Percentiles rank a stretch among this genome's conserved stretches.
Evolutionary conservation across 2,113 vertebrate genomes (phyloP).

Genomic region (Callithrix jacchus): DNA sequence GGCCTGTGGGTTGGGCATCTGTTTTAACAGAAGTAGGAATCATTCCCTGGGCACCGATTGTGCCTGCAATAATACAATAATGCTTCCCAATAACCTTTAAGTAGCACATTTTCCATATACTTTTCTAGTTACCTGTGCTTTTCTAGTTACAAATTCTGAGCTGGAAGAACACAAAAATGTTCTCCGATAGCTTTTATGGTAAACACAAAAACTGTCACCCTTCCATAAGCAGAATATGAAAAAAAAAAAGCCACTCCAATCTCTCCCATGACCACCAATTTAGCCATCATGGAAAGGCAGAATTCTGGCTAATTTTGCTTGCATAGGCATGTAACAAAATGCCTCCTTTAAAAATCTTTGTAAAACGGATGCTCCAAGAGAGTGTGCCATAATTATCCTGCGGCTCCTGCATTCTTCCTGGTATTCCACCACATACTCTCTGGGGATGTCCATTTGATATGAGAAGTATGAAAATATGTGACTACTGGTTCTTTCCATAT

Average conservation of each 20-base stretch:
- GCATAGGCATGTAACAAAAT: constrained; percentile 37
- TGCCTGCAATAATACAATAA: neutral
- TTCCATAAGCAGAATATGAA: too few species aligned
- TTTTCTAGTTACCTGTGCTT: neutral
- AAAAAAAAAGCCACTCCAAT: neutral
- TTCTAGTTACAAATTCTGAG: too few species aligned
- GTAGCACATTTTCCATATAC: constrained; percentile 17
- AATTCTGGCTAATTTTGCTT: constrained; percentile 61
- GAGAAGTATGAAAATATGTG: constrained; percentile 49
- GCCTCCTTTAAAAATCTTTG: constrained; percentile 37
- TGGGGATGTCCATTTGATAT: constrained; percentile 39
- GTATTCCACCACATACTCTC: constrained; percentile 24
- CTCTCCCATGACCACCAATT: neutral
- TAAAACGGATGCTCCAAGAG: constrained; percentile 53
- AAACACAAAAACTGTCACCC: constrained; percentile 8
- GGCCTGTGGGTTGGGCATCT: too few species aligned
- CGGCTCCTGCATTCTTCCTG: constrained; percentile 13
- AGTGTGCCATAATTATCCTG: constrained; percentile 52
- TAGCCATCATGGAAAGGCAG: constrained; percentile 34
- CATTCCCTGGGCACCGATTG: too few species aligned
- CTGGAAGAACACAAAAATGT: constrained; percentile 17
- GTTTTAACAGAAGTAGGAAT: neutral
- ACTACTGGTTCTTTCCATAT: constrained; percentile 43
- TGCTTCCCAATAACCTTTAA: constrained; percentile 25
- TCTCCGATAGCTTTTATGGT: constrained; percentile 19